Percentiles rank a stretch among this genome's conserved stretches.
Evolutionary conservation across 2,113 vertebrate species (phyloP).

Genomic region (Dolichallabes microphthalmus): DNA sequence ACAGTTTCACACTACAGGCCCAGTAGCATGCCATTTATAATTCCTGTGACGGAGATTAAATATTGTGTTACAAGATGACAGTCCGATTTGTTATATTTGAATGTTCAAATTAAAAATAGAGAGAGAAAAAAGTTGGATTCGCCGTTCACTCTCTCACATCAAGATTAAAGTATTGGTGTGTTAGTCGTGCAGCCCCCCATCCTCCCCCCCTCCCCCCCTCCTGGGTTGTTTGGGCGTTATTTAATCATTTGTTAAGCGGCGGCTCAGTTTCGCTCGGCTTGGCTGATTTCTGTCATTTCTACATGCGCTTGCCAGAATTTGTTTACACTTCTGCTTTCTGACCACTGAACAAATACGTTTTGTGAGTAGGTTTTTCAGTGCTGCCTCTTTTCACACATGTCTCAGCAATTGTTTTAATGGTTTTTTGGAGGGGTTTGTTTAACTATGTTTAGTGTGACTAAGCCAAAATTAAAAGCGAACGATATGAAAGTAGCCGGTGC

Average conservation of each 20-base stretch:
- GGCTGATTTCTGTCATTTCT: not conserved
- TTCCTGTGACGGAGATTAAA: constrained; percentile 5
- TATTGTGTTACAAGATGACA: not conserved
- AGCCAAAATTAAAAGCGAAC: not conserved
- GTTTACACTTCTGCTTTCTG: not conserved
- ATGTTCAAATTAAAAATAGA: not conserved
- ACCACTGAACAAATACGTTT: not conserved
- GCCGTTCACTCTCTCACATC: not conserved
- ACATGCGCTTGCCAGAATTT: not conserved
- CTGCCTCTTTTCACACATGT: not conserved
- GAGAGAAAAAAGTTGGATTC: not conserved
- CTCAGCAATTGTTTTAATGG: not conserved
- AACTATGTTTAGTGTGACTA: not conserved
- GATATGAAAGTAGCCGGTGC: not conserved
- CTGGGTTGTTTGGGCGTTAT: not conserved
- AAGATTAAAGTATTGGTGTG: not conserved
- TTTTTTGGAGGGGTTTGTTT: not conserved
- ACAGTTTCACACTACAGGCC: not conserved
- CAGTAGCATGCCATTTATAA: constrained; percentile 3
- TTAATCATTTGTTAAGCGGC: not conserved
- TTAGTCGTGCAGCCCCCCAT: no score
- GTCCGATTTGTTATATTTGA: not conserved
- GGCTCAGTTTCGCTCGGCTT: not conserved
- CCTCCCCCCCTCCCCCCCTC: no score
- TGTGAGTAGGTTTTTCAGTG: not conserved